phyloP scores from a whole-genome alignment of 2,888 invertebrate species.

The Lithosia quadra region DNA sequence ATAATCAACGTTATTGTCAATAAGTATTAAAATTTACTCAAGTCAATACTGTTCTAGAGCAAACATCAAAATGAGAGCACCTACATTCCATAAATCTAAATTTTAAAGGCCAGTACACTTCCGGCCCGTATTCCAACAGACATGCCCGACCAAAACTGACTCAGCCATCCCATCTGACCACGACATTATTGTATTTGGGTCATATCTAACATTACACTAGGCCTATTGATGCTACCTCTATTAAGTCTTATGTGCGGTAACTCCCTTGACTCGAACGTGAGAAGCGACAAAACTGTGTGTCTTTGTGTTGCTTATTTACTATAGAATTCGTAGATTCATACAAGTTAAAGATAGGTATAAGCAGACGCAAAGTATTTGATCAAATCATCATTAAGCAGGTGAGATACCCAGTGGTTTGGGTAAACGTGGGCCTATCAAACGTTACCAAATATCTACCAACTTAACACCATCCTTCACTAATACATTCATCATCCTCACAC shows the following conservation, averaged over 20 bases:
- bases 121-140: slow-evolving; percentile 1
- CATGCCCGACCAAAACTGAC: not conserved
- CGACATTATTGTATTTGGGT: not conserved
- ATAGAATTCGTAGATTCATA: no score
- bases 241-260: not conserved
- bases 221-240: not conserved
- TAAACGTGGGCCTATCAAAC: no score
- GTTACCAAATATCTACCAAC: no score
- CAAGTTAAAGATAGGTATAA: no score
- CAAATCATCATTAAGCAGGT: no score
- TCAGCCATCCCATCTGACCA: not conserved
- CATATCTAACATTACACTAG: not conserved
- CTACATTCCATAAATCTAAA: slow-evolving; percentile 4
- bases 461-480: no score
- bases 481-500: no score
- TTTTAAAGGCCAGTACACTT: not conserved
- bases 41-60: not conserved
- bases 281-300: not conserved
- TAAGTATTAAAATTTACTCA: not conserved
- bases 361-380: no score
- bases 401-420: no score
- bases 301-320: no score
- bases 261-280: not conserved
- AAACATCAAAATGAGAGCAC: slow-evolving; percentile 1
- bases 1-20: not conserved